These are phyloP conservation scores for Pao palembangensis DNA, from an alignment of 2,113 vertebrate genomes.

Conservation along the genomic window DNA sequence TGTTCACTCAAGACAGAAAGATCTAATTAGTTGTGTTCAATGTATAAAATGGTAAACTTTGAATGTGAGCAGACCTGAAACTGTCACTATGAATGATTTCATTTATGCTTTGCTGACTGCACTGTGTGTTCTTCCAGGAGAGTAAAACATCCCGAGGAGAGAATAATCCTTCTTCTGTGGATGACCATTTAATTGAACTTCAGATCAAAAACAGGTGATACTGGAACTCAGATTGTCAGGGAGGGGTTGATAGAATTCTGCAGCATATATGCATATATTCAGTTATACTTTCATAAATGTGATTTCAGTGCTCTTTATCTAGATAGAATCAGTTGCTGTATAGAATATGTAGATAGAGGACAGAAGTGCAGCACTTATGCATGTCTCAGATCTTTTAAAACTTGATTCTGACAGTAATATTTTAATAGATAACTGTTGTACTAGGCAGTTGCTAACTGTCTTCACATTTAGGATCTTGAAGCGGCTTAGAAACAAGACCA, in stretches of 20 bases:
- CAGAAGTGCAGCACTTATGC: neutral
- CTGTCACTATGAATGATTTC: slow-evolving; percentile 10
- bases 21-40: neutral
- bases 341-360: neutral
- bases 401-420: too few species aligned
- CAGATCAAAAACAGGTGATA: slow-evolving; percentile 90
- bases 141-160: slow-evolving; percentile 51
- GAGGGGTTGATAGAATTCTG: slow-evolving; percentile 51
- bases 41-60: neutral
- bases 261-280: slow-evolving; percentile 15
- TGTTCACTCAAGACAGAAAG: neutral
- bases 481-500: slow-evolving; percentile 79
- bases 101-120: slow-evolving; percentile 31
- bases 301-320: too few species aligned
- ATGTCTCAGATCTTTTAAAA: neutral
- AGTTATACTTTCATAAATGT: neutral
- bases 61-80: slow-evolving; percentile 28
- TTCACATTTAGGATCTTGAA: slow-evolving; percentile 76
- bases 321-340: neutral
- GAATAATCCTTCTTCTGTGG: slow-evolving; percentile 79
- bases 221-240: slow-evolving; percentile 38
- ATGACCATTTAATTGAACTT: slow-evolving; percentile 90
- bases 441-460: neutral
- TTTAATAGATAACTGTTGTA: neutral
- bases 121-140: slow-evolving; percentile 63